Base-by-base conservation (phyloP, 1,140 invertebrate genomes). In the Lucilia cuprina region DNA sequence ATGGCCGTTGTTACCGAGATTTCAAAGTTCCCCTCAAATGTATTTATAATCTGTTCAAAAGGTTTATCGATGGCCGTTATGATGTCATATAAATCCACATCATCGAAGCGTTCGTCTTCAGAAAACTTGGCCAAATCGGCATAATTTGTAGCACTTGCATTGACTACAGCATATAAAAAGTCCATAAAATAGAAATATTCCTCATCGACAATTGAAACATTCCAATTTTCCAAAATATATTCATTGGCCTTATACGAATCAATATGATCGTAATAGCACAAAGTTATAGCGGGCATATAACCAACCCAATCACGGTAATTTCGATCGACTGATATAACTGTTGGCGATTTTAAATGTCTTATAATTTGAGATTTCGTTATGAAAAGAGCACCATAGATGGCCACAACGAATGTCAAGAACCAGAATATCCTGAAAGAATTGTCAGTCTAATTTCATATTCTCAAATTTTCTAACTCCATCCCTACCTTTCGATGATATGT, bases 241-340 rank as follows among this genome's bases (percentile, higher is more conserved):
- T 90, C 87, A 30, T 90, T 89, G 41, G 89, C 89, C 84, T 87
- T 88, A 17, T 86, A 86, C 17, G 90, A 86, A 85, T 93, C 89
- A 2, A 91, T 88, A 88, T 92, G 92, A 49, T 92, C 89, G 13
- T 91, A 87, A 47, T 93, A 93, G 85, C 93, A 93, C 9, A 93
- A 84, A 0, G 94, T 94, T 8, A 94, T 91, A 0, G 94, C 92
- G 7, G 94, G 94, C 87, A 94, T 92, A 0, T 93, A 93, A 19
- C 94, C 93, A 84, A 94, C 94, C 94, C 94, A 95, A 19, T 93
- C 92, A 34, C 94, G 93, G 85, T 94, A 93, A 85, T 95, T 93
- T 74, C 94, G 92, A 87, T 95, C 94, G 85, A 95, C 93, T 0
- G 94, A 94, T 83, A 94, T 94, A 2, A 95, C 94, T 0, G 93